Base-by-base conservation (phyloP, 2,797 vertebrate species). In the Falco columbarius region DNA sequence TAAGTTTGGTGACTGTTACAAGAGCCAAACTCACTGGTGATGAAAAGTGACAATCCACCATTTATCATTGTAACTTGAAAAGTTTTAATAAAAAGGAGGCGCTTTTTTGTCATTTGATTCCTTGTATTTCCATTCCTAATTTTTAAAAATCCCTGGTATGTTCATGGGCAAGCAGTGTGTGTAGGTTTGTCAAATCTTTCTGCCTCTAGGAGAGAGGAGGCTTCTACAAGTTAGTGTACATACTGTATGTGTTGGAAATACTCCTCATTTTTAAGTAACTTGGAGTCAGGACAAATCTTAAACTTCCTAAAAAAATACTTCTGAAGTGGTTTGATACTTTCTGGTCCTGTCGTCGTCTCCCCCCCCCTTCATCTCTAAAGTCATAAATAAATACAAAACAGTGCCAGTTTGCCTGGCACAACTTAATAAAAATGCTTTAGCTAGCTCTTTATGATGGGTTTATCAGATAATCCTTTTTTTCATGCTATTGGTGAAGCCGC, bases 1-100 rank as follows among this genome's bases (percentile, higher is more conserved):
- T 11, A 6, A 36, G 10, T 7, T 14, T 14, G 13, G 66, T 66
- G 61, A 7, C 26, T 36, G 51, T 11, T n/a, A 6, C 6, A 38
- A 61, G 42, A 68, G 30, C 72, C 68, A 24, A 24, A 19, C 42
- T n/a, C 26, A 0, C 38, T 21, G 21, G 16, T 14, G 7, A 1
- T 5, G 16, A 36, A 52, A 42, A 59, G 58, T 52, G 70, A 85
- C 91, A 96, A 82, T 85, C 92, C 59, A 34, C 61, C 30, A 4
- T 29, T 74, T 63, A 12, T 14, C 73, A 18, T 4, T 95, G 94
- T 89, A 71, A 97, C 75, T 54, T 82, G 71, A 38, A 32, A 89
- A 71, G 12, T 58, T 90, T 85, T 76, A 97, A 96, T 97, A 95
- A 97, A 97, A 94, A 86, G 10, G 34, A 79, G 11, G 10, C 32